Conservation (phyloP, 2,888 invertebrate species). For the Leptinotarsa rubiginosa region DNA sequence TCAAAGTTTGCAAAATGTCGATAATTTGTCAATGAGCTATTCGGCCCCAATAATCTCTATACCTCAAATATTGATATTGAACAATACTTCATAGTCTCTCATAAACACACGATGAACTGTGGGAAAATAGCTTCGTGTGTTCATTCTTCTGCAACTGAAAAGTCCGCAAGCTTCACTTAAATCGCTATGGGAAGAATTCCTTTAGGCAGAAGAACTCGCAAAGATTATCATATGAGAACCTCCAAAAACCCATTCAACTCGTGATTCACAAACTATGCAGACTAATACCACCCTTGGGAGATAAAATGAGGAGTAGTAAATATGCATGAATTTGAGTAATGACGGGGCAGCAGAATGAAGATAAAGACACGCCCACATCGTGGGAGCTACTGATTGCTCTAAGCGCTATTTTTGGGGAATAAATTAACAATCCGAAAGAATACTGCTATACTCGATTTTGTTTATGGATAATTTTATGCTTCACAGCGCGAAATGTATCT, state of each 20-base stretch:
- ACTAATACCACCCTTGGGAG: conserved; percentile 15
- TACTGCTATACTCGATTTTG: not conserved
- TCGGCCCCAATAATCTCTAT: too few species aligned
- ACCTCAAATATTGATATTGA: too few species aligned
- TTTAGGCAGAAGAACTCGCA: not conserved
- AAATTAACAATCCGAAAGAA: conserved; percentile 1
- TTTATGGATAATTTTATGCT: not conserved
- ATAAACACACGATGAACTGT: too few species aligned
- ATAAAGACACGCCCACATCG: conserved; percentile 21
- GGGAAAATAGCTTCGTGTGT: not conserved
- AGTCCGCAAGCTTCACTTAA: not conserved
- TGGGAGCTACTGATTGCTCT: conserved; percentile 27
- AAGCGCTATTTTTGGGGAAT: not conserved
- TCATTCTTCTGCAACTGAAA: not conserved
- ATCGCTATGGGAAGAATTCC: too few species aligned
- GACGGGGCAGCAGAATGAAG: conserved; percentile 18
- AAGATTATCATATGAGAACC: conserved; percentile 20
- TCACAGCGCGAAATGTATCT: not conserved
- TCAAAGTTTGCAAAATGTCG: too few species aligned
- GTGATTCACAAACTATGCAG: conserved; percentile 19
- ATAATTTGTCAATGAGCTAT: too few species aligned
- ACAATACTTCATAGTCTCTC: too few species aligned
- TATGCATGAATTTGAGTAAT: conserved; percentile 22
- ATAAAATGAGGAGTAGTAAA: not conserved
- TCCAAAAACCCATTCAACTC: conserved; percentile 10